Evolutionary conservation across 2,888 invertebrate species (phyloP).

Genomic region (Silvanus unidentatus): DNA sequence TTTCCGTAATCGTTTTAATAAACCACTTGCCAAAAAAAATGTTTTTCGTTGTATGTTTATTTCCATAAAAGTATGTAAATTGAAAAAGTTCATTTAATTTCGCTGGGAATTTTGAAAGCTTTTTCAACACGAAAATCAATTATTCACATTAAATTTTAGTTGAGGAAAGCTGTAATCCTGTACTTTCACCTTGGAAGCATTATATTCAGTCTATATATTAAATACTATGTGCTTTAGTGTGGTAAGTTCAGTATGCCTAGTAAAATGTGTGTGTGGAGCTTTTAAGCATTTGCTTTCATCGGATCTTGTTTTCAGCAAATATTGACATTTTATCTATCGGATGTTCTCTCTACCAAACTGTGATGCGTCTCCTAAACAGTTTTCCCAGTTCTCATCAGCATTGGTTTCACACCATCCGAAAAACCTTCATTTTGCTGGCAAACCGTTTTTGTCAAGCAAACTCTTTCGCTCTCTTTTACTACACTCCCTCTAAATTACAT

Average conservation of each 20-base stretch:
- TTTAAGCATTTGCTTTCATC: constrained; percentile 34
- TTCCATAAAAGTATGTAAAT: not conserved
- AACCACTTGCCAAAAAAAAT: too few relatives aligned
- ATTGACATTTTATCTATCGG: constrained; percentile 36
- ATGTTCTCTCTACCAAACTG: constrained; percentile 22
- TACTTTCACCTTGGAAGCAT: constrained; percentile 30
- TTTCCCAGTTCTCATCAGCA: constrained; percentile 9
- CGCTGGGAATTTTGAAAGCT: constrained; percentile 29
- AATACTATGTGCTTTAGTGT: too few relatives aligned
- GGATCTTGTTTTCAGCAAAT: constrained; percentile 39
- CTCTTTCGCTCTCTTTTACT: not conserved
- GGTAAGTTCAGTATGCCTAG: too few relatives aligned
- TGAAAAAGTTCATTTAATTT: constrained; percentile 21
- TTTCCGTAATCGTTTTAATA: too few relatives aligned
- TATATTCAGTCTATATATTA: constrained; percentile 2
- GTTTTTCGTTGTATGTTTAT: not conserved
- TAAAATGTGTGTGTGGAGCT: constrained; percentile 20
- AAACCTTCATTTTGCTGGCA: too few relatives aligned
- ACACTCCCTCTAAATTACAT: constrained; percentile 4
- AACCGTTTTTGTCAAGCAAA: constrained; percentile 7
- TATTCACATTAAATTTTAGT: constrained; percentile 26
- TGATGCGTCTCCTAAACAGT: constrained; percentile 6
- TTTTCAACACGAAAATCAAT: constrained; percentile 34
- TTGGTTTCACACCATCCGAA: constrained; percentile 7
- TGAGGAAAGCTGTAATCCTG: constrained; percentile 34